Evolutionary conservation across 2,113 vertebrate species (phyloP), one percentile per base, ranked within the genome.

Genomic region (human (Homo sapiens)): DNA sequence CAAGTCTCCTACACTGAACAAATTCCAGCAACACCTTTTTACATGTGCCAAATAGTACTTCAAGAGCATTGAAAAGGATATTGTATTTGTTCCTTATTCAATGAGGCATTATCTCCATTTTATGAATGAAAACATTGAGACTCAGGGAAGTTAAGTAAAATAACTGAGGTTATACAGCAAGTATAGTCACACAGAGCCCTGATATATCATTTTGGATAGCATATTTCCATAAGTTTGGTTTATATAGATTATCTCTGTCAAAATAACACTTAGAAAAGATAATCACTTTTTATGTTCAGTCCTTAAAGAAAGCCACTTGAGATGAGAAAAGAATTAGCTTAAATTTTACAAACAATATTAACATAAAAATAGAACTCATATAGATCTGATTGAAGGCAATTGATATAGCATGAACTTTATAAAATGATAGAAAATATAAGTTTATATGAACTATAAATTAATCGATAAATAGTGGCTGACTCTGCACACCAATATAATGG

Each of bases 391-490:
- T 55, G 59, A 93, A 93, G 17, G 23, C 48, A 80, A 32, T 45
- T 35, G 11, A 59, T n/a, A 57, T 16, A 88, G 6, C 35, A 61
- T 72, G 85, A 86, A 93, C 91, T 92, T 91, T 93, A 92, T 81
- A 73, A 90, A 89, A n/a, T 50, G n/a, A 75, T 11, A 89, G 38
- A 90, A 94, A 91, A n/a, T 30, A 83, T 61, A 84, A 79, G 43
- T 93, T 95, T 87, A 92, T 8, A 4, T 66, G 32, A 95, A 22
- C 40, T 89, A 22, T 75, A 35, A 96, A 89, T 95, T 90, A 79
- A 93, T 17, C 84, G 55, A 8, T 30, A 92, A 90, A 76, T 55
- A 43, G 43, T 16, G 9, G 4, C 85, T 79, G 35, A 86, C 38
- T 94, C 59, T n/a, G 10, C 38, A 72, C 3, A 70, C 45, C n/a